Base-by-base conservation (phyloP, 2,113 vertebrate species). In the Etheostoma cragini region DNA sequence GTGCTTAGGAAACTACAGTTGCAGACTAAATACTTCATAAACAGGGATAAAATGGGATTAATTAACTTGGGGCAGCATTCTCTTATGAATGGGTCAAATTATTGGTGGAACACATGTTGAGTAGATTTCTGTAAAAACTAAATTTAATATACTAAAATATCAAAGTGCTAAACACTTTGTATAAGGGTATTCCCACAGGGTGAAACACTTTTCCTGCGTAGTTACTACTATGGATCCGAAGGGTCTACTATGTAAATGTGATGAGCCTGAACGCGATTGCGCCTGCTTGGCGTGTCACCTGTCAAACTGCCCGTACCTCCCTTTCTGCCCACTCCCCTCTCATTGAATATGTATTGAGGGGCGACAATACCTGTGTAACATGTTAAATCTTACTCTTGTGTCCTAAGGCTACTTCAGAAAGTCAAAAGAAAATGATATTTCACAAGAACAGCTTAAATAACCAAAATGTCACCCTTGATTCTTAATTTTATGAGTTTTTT, bases 321-420 rank as follows among this genome's bases (percentile, higher is more conserved):
- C 35, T 38, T 8, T 38, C 35, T 38, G 35, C 35, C 35, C 35
- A 1, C 35, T 38, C 8, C 1, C 1, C 35, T 38, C 35, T 38
- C 35, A 38, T 8, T 38, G 35, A 38, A 8, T 8, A 38, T 38
- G 35, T 8, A 38, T 38, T 38, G 8, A 38, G 35, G 35, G 35
- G 35, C 8, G 8, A 10, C 1, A 38, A 38, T 6, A 1, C 6
- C 35, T 7, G 10, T 14, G n/a, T 56, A 42, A 62, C 15, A 1
- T 11, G 26, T 54, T 70, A 6, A 76, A 2, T 30, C 33, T 84
- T 56, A 45, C 75, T 60, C 82, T 47, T 47, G 8, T 65, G 75
- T 77, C 86, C 74, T 50, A 0, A 47, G 61, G 86, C 83, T 69
- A 70, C 19, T 15, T 45, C 46, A 63, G 4, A 52, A 38, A 66